These are phyloP conservation scores for Mus musculus DNA, from an alignment of 2,113 vertebrate species.

Conservation along the genomic window DNA sequence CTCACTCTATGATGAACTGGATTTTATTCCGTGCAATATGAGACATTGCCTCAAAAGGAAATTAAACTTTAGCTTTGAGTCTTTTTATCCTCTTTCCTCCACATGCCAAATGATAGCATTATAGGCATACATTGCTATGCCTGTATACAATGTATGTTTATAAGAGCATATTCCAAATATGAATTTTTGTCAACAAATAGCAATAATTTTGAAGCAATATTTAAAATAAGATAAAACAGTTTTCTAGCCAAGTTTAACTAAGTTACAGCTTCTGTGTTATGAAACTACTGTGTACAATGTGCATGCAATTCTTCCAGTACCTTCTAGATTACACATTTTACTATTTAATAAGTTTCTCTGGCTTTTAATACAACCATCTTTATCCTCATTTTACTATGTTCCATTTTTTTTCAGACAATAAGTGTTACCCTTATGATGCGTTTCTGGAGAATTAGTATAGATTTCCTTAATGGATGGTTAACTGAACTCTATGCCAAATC, in stretches of 20 bases:
- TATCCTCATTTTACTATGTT: neutral
- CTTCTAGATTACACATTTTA: neutral
- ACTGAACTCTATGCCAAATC: conserved; percentile 18
- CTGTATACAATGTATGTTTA: neutral
- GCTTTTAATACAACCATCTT: neutral
- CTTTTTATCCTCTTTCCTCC: neutral
- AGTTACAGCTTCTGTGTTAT: neutral
- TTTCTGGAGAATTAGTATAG: neutral
- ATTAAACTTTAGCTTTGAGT: neutral
- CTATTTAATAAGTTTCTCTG: neutral
- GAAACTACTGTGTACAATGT: neutral
- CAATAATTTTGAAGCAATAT: neutral
- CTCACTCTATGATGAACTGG: neutral
- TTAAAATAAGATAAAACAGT: neutral
- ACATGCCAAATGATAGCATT: neutral
- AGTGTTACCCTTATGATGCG: neutral
- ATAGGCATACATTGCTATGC: neutral
- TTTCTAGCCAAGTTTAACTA: neutral
- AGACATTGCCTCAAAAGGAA: neutral
- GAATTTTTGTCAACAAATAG: neutral
- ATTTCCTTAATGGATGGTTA: neutral
- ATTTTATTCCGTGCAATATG: neutral
- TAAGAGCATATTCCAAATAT: neutral
- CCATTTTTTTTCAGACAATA: neutral
- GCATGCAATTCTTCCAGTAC: neutral